Percentiles rank a stretch among this genome's conserved stretches.
phyloP scores from a whole-genome alignment of 2,113 vertebrate species.

The zebrafish (Danio rerio) region GRCz12tu NC_133178.1:2841001-2841500 shows the following conservation, averaged over 20 bases:
- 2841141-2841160: slow-evolving; percentile 60
- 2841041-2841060: slow-evolving; percentile 68
- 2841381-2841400: slow-evolving; percentile 70
- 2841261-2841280: slow-evolving; percentile 19
- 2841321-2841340: slow-evolving; percentile 66
- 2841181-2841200: slow-evolving; percentile 5
- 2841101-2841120: slow-evolving; percentile 62
- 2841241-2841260: slow-evolving; percentile 60
- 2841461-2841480: slow-evolving; percentile 58
- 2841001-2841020: slow-evolving; percentile 18
- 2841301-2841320: not conserved
- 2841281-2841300: slow-evolving; percentile 41
- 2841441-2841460: slow-evolving; percentile 62
- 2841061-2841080: slow-evolving; percentile 64
- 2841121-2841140: slow-evolving; percentile 65
- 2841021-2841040: slow-evolving; percentile 75
- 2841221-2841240: slow-evolving; percentile 57
- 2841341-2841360: slow-evolving; percentile 68
- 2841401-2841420: slow-evolving; percentile 66
- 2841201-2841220: slow-evolving; percentile 36
- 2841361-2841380: slow-evolving; percentile 67
- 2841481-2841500: slow-evolving; percentile 63
- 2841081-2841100: not conserved
- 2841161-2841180: not conserved
- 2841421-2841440: slow-evolving; percentile 19